These are phyloP conservation scores for Todiramphus chloris DNA, from an alignment of 2,113 vertebrate species.

Conservation along the genomic window DNA sequence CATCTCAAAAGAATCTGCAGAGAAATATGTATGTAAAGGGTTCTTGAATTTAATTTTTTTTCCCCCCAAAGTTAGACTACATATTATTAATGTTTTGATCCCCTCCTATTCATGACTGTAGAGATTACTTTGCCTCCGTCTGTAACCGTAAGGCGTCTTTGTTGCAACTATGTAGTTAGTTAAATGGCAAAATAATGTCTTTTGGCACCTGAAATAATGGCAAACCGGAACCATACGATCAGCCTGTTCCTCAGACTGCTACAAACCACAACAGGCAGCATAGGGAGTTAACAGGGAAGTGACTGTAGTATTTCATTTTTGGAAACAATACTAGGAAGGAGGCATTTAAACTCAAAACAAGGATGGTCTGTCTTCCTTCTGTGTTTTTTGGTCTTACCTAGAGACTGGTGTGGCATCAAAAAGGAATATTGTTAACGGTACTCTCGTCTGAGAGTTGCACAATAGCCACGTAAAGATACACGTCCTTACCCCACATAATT, in stretches of 20 bases:
- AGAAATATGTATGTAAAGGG: not conserved
- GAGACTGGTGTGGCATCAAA: not conserved
- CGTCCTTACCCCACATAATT: constrained; percentile 4
- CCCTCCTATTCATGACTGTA: not conserved
- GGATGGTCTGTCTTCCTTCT: constrained; percentile 8
- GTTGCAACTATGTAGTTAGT: not conserved
- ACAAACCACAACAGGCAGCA: not conserved
- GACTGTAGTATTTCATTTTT: constrained; percentile 22
- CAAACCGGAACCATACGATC: not conserved
- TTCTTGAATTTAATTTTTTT: not conserved
- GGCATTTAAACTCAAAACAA: constrained; percentile 36
- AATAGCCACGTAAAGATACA: not conserved
- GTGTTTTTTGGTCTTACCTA: not conserved
- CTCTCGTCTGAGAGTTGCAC: not conserved
- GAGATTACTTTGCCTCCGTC: not conserved
- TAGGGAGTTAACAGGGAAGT: constrained; percentile 12
- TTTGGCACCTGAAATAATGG: not conserved
- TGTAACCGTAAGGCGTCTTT: not conserved
- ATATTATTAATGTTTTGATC: not conserved
- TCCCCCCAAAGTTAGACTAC: not conserved
- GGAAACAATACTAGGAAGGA: constrained; percentile 56
- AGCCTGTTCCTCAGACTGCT: not conserved
- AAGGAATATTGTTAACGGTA: not conserved
- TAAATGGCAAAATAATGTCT: not conserved
- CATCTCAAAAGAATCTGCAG: not conserved